Evolutionary conservation across 1,140 invertebrate species (phyloP).

Genomic region (Uloborus diversus): DNA sequence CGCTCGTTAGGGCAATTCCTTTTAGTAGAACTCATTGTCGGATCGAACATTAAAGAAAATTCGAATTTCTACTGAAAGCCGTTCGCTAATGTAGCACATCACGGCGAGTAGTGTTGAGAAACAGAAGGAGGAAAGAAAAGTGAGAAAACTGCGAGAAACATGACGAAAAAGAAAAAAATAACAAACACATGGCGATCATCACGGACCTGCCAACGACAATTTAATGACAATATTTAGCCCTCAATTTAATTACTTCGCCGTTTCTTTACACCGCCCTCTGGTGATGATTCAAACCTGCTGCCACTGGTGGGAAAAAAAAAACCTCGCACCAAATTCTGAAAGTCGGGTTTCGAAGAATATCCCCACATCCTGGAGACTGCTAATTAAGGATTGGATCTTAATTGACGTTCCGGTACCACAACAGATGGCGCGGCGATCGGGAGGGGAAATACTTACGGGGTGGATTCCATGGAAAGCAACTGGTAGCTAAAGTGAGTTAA

Average conservation of each 20-base stretch:
- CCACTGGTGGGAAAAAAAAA: not conserved
- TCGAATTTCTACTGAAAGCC: too few species aligned
- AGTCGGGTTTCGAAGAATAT: not conserved
- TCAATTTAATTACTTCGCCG: slow-evolving; percentile 43
- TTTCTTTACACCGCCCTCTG: slow-evolving; percentile 16
- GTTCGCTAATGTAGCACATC: too few species aligned
- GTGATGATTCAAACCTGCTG: slow-evolving; percentile 28
- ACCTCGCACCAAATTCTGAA: not conserved
- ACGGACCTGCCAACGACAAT: slow-evolving; percentile 47
- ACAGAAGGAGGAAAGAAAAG: not conserved
- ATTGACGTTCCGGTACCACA: slow-evolving; percentile 18
- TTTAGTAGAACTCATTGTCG: too few species aligned
- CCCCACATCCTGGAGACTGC: not conserved
- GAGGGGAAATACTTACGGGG: not conserved
- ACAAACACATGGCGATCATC: slow-evolving; percentile 3
- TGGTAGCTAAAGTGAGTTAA: not conserved
- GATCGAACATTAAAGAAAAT: too few species aligned
- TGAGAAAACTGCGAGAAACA: not conserved
- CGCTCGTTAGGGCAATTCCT: too few species aligned
- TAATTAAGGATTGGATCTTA: slow-evolving; percentile 27
- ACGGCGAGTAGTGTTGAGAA: too few species aligned
- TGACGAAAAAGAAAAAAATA: not conserved
- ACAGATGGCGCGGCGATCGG: slow-evolving; percentile 9
- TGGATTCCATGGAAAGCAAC: not conserved
- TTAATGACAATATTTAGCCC: slow-evolving; percentile 50